These are phyloP conservation scores for Petaurus breviceps DNA, from an alignment of 2,113 vertebrate species.

Conservation along the genomic window DNA sequence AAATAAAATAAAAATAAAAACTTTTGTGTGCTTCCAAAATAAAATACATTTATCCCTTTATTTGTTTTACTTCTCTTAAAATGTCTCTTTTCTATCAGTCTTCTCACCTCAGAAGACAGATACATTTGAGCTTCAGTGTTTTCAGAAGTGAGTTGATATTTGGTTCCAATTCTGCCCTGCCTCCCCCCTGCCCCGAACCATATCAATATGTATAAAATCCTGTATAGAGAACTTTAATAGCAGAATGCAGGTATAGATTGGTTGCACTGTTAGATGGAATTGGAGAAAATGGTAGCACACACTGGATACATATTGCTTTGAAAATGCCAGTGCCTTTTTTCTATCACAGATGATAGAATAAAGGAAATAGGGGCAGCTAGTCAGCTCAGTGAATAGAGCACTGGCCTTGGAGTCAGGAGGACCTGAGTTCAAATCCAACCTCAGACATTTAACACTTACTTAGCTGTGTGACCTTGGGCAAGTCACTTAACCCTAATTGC, in stretches of 20 bases:
- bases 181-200: too few relatives aligned
- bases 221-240: conserved; percentile 87
- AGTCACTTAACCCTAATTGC: too few relatives aligned
- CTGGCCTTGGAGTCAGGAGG: too few relatives aligned
- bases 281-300: conserved; percentile 83
- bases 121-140: conserved; percentile 63
- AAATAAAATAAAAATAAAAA: conserved; percentile 69
- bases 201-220: conserved; percentile 89
- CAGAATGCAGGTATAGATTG: conserved; percentile 85
- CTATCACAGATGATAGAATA: neutral
- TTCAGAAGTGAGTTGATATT: conserved; percentile 63
- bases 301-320: conserved; percentile 81
- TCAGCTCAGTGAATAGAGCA: too few relatives aligned
- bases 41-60: conserved; percentile 36
- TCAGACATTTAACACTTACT: too few relatives aligned
- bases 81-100: conserved; percentile 15
- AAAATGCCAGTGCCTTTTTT: conserved; percentile 77
- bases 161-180: conserved; percentile 66
- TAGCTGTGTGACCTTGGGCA: too few relatives aligned
- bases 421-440: too few relatives aligned
- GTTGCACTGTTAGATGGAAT: conserved; percentile 81
- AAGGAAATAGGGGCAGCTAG: too few relatives aligned
- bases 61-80: conserved; percentile 43
- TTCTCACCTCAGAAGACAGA: conserved; percentile 67
- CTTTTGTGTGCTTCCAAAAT: conserved; percentile 80